Conservation (phyloP, 2,797 vertebrate genomes). For the Squalus acanthias region DNA sequence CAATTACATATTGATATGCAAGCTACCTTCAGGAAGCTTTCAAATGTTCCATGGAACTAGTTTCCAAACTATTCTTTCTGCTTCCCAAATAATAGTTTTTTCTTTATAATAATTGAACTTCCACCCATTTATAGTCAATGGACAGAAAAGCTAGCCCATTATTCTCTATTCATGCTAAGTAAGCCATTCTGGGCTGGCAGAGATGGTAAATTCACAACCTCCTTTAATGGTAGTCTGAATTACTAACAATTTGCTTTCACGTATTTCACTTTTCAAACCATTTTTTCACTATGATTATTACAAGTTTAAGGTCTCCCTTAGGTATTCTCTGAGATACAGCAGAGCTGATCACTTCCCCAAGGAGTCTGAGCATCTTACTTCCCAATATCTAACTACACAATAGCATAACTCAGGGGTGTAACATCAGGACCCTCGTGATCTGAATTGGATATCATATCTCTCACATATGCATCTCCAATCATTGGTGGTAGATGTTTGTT, state of each 20-base stretch:
- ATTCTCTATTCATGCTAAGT: slow-evolving; percentile 2
- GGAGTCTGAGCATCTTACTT: not conserved
- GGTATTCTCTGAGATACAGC: not conserved
- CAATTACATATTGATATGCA: slow-evolving; percentile 22
- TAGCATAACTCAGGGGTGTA: not conserved
- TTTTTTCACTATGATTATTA: not conserved
- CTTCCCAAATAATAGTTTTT: not conserved
- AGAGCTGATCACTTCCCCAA: not conserved
- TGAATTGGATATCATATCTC: not conserved
- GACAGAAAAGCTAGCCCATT: not conserved
- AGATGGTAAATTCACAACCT: not conserved
- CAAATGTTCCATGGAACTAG: not conserved
- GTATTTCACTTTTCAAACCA: not conserved
- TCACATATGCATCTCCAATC: not conserved
- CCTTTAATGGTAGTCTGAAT: not conserved
- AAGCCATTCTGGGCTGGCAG: not conserved
- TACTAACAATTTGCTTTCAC: not conserved
- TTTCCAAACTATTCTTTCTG: slow-evolving; percentile 23
- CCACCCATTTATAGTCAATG: not conserved
- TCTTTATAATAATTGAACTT: slow-evolving; percentile 16
- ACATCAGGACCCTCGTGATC: not conserved
- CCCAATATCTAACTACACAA: not conserved
- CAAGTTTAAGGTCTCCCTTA: not conserved
- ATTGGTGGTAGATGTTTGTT: not conserved
- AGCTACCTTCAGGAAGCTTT: slow-evolving; percentile 21